Evolutionary conservation across 2,888 invertebrate genomes (phyloP), one percentile per base, ranked within the genome.

Genomic region (Phania funesta): DNA sequence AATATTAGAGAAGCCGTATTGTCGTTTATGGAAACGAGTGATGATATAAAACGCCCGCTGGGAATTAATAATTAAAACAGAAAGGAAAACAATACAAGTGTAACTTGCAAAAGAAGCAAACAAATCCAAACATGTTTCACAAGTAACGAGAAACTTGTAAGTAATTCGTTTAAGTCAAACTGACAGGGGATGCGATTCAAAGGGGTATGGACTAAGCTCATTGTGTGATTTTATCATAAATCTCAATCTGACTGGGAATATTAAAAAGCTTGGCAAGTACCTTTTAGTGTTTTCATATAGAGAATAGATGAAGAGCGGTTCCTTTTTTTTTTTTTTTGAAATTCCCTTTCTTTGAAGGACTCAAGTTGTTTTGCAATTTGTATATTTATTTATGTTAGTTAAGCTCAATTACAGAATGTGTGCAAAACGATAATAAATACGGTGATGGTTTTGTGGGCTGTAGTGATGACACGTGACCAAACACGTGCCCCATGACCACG

Each of bases 381-480:
- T 64, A 74, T 81, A 67, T 76, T 81, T 75, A 78, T 78, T 88
- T 88, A 87, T 87, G 86, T 88, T 87, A 86, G 83, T 83, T 68
- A 84, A 77, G 83, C 81, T 80, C 83, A 84, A 84, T 84, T 83
- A 83, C 71, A 62, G 75, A 82, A 75, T 84, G 70, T 80, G 60
- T 67, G 35, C 67, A 74, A 67, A 79, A 80, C 52, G n/a, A n/a
- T n/a, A 85, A 85, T 84, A 84, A 83, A 84, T 75, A 68, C 79
- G 74, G 81, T 84, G 82, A 83, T 79, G 84, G 83, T 85, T 84
- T 85, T 78, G 84, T 85, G 71, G 84, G 85, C 52, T 75, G 62
- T 54, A 84, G 84, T 82, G 84, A 54, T 75, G 87, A 85, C 89
- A 89, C 89, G 89, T 89, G 89, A 85, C 87, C 86, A 85, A 86